These are phyloP conservation scores for Sinocyclocheilus grahami DNA, from an alignment of 2,113 vertebrate species.

Conservation along the genomic window DNA sequence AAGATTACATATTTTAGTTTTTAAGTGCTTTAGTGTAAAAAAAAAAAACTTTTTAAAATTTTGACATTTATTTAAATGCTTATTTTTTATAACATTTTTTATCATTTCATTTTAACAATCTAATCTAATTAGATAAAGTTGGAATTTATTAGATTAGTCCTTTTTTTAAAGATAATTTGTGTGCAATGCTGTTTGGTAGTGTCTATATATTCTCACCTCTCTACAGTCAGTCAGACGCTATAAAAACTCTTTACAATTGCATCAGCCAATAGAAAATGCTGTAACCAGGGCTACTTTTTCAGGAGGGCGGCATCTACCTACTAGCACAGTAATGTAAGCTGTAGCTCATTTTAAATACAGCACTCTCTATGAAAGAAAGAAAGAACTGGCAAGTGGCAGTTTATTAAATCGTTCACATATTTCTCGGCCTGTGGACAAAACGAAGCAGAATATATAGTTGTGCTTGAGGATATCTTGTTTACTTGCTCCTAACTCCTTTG, in stretches of 20 bases:
- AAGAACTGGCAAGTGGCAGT: neutral
- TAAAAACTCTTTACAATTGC: neutral
- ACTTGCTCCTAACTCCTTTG: neutral
- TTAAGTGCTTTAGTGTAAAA: neutral
- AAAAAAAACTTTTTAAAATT: no score
- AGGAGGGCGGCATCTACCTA: conserved; percentile 2
- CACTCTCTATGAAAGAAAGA: neutral
- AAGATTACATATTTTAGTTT: neutral
- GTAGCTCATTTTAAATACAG: neutral
- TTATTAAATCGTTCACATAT: no score
- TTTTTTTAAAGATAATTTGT: neutral
- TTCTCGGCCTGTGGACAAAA: no score
- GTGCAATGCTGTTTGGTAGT: neutral
- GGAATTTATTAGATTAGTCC: no score
- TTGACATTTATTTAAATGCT: no score
- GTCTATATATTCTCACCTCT: neutral
- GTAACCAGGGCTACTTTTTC: conserved; percentile 33
- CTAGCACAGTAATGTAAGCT: neutral
- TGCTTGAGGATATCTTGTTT: neutral
- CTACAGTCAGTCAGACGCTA: neutral
- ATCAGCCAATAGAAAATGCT: neutral
- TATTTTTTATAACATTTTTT: no score
- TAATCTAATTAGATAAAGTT: no score
- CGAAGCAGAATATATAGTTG: neutral
- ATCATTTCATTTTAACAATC: no score